Base-by-base conservation (phyloP, 2,113 vertebrate genomes). In the Carassius gibelio region DNA sequence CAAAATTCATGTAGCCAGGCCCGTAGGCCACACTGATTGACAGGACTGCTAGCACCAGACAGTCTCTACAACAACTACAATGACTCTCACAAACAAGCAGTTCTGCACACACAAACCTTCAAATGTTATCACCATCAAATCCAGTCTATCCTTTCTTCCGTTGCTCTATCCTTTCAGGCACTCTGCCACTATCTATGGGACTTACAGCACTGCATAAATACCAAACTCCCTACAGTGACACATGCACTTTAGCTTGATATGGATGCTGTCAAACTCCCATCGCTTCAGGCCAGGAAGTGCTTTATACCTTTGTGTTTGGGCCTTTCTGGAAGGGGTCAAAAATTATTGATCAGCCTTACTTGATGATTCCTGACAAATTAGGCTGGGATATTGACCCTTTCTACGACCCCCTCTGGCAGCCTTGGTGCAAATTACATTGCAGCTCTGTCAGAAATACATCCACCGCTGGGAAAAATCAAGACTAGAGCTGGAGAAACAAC, bases 161-260 rank as follows among this genome's bases (percentile, higher is more conserved):
- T 77, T 86, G 78, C 72, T 81, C 84, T 77, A 86, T 89, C 84
- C 87, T 84, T 75, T 85, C 71, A 85, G 88, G 50, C 76, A 85
- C 84, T 57, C 52, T 84, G 88, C 88, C 89, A 81, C 85, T 88
- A 87, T 90, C 85, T 87, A 66, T 76, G 66, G 69, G 84, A 84
- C 75, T 83, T 86, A 83, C 88, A 89, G 83, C 84, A 81, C 88
- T 82, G 74, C 88, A 86, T 89, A 89, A 88, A 90, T 88, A 88
- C 83, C 85, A 89, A 84, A 91, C 88, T 87, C 86, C 90, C 64
- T 69, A 23, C 64, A 86, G 88, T 89, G 86, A 88, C 89, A 87
- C 85, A 59, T 90, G 88, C 86, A 89, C 86, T 90, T 90, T 89
- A 89, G 81, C 75, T 79, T 74, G 71, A 84, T 88, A 89, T 55